Evolutionary conservation across 2,888 invertebrate genomes (phyloP).

Genomic region (Acholoe squamosa): DNA sequence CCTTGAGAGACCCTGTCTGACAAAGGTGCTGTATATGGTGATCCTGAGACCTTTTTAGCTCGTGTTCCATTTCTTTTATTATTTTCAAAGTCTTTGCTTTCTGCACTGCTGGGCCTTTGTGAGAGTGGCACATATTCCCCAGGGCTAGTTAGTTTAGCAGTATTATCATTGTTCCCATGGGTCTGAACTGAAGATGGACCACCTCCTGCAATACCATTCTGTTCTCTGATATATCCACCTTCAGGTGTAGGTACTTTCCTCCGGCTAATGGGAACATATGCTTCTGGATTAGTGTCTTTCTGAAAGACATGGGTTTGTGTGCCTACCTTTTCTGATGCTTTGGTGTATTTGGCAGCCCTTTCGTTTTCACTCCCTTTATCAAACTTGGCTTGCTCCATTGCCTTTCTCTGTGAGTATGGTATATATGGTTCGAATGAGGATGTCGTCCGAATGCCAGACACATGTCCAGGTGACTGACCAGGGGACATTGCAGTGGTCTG

Average conservation of each 20-base stretch:
- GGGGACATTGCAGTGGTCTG: not conserved
- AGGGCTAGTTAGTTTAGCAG: not conserved
- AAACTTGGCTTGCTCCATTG: not conserved
- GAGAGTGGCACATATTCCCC: not conserved
- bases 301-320: not conserved
- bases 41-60: not conserved
- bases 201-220: too few species aligned
- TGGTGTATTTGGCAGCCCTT: not conserved
- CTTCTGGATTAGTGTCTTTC: not conserved
- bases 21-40: not conserved
- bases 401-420: slow-evolving; percentile 31
- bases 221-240: not conserved
- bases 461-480: too few species aligned
- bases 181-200: not conserved
- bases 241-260: not conserved
- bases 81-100: not conserved
- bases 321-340: not conserved
- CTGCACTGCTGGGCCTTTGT: not conserved
- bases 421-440: not conserved
- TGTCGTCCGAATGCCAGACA: too few species aligned
- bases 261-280: not conserved
- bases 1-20: not conserved
- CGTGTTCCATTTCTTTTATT: not conserved
- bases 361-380: not conserved
- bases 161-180: not conserved